These are phyloP conservation scores for Ridgeia piscesae DNA, from an alignment of 1,140 invertebrate genomes.

Conservation along the genomic window DNA sequence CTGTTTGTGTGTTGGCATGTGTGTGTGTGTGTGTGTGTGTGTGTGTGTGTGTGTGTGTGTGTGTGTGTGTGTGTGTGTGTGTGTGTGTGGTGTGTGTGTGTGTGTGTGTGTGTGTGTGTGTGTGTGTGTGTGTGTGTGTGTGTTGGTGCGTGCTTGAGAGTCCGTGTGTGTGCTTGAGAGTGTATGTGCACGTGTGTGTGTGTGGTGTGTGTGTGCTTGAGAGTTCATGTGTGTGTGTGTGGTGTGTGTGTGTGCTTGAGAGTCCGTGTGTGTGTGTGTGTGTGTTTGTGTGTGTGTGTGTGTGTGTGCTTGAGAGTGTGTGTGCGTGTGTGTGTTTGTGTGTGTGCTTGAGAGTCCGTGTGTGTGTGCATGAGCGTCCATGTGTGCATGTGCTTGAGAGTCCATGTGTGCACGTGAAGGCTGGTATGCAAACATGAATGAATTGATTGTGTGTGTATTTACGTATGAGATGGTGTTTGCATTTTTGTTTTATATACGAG, in stretches of 20 bases:
- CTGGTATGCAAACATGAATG: too few relatives aligned
- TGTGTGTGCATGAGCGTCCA: too few relatives aligned
- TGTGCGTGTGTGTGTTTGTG: not conserved
- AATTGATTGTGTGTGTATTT: too few relatives aligned
- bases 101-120: not conserved
- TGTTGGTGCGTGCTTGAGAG: too few relatives aligned
- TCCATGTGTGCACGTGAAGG: not conserved
- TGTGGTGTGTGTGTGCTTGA: too few relatives aligned
- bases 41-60: not conserved
- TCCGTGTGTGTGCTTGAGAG: not conserved
- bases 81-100: not conserved
- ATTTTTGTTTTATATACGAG: not conserved
- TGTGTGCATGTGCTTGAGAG: too few relatives aligned
- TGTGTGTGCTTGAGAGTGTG: not conserved
- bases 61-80: not conserved
- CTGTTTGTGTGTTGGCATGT: not conserved
- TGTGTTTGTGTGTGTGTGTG: too few relatives aligned
- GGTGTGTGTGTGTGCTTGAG: not conserved
- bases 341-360: too few relatives aligned
- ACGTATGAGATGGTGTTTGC: not conserved
- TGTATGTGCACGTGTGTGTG: too few relatives aligned
- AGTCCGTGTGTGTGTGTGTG: too few relatives aligned
- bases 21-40: not conserved
- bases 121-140: not conserved
- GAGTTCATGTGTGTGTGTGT: not conserved